A percentile compares a stretch with the other conserved stretches of the same genome.
phyloP scores from a whole-genome alignment of 37 sponge, comb jelly and placozoan genomes.

The Tethya wilhelma region DNA sequence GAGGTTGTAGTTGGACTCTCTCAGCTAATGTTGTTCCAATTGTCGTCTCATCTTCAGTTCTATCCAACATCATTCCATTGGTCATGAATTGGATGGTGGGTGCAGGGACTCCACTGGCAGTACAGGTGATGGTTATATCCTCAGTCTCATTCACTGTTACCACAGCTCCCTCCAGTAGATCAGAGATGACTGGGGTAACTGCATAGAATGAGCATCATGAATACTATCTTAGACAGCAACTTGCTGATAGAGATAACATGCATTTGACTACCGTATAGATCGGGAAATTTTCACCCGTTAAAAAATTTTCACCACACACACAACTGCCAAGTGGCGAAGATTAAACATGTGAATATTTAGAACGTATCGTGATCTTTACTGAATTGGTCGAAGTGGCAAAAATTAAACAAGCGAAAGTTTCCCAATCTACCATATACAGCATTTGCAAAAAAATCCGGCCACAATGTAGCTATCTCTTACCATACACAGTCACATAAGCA shows the following conservation, averaged over 20 bases:
- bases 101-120: constrained; percentile 60
- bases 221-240: no score
- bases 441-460: no score
- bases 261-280: no score
- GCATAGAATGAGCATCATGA: not conserved
- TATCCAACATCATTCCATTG: not conserved
- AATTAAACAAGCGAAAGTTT: no score
- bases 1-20: not conserved
- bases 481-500: constrained; percentile 17
- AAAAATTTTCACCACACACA: no score
- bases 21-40: not conserved
- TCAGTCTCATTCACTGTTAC: constrained; percentile 26
- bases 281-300: no score
- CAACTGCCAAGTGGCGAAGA: no score
- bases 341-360: no score
- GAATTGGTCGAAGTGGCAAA: no score
- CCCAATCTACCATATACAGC: no score
- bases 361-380: no score
- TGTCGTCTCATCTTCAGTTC: not conserved
- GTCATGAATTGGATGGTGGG: constrained; percentile 54
- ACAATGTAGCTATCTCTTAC: not conserved
- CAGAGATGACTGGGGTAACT: constrained; percentile 1
- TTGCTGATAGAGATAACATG: no score
- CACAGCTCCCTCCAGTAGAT: not conserved
- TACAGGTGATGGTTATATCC: constrained; percentile 49